Conservation (phyloP, 2,113 vertebrate species). For the Callorhinus ursinus region DNA sequence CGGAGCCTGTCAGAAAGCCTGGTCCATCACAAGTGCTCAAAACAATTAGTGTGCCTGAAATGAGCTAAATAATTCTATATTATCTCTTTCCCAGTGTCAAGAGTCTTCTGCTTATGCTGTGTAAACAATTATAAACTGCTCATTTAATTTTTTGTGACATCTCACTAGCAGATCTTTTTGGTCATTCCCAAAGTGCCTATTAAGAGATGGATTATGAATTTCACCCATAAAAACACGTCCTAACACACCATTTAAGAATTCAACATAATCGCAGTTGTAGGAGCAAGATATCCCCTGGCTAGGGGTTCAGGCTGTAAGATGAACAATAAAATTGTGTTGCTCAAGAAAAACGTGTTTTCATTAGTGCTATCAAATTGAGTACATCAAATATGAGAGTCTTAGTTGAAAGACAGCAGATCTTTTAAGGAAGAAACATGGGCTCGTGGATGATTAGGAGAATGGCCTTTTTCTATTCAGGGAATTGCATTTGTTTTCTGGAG, state of each 20-base stretch:
- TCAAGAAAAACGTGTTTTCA: conserved; percentile 1
- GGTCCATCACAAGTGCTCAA: background rate
- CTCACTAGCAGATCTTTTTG: background rate
- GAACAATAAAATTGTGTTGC: background rate
- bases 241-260: conserved; percentile 9
- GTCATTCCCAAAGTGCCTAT: background rate
- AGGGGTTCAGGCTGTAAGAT: background rate
- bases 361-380: background rate
- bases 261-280: background rate
- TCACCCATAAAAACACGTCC: background rate
- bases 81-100: background rate
- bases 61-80: background rate
- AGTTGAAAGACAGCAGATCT: background rate
- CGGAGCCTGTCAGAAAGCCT: background rate
- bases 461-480: background rate
- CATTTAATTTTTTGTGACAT: conserved; percentile 2
- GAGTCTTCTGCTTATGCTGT: background rate
- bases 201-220: background rate
- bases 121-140: background rate
- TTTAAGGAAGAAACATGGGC: background rate
- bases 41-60: background rate
- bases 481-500: background rate
- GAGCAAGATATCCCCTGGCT: background rate
- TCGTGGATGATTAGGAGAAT: background rate
- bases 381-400: background rate